Percentiles rank a stretch among this genome's conserved stretches.
phyloP scores from a whole-genome alignment of 2,113 vertebrate species.

The Heterotilapia buettikoferi region DNA sequence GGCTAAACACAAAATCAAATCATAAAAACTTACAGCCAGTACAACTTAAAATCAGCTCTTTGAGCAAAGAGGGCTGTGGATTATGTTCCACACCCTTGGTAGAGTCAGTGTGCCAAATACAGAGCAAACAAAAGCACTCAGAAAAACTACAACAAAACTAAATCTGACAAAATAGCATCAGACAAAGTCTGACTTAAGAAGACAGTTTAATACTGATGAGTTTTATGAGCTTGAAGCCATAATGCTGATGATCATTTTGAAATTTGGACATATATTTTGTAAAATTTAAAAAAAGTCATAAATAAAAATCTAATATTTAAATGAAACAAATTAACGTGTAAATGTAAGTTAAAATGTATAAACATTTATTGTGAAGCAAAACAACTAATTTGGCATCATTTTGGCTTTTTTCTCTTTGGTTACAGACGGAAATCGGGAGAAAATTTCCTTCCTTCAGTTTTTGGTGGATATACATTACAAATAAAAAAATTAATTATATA shows the following conservation, averaged over 20 bases:
- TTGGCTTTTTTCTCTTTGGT: neutral
- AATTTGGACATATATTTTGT: neutral
- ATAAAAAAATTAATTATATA: neutral
- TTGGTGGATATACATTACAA: neutral
- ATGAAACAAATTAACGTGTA: neutral
- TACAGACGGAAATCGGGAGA: rapidly evolving
- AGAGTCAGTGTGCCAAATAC: neutral
- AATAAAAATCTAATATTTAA: neutral
- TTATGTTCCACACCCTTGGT: rapidly evolving
- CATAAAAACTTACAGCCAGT: rapidly evolving
- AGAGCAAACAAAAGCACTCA: neutral
- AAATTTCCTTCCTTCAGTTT: neutral
- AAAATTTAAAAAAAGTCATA: neutral
- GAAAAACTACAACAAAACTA: neutral
- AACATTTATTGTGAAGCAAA: neutral
- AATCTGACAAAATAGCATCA: rapidly evolving
- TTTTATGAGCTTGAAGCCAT: rapidly evolving
- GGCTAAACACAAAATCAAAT: neutral
- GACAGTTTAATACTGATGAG: neutral
- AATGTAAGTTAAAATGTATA: neutral
- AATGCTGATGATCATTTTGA: neutral
- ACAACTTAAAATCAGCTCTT: neutral
- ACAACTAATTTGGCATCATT: neutral
- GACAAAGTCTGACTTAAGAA: rapidly evolving
- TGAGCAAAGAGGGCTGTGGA: neutral